These are phyloP conservation scores for Apostichopus parvimensis DNA, from an alignment of 35 echinoderm and acorn worm species.

Conservation along the genomic window DNA sequence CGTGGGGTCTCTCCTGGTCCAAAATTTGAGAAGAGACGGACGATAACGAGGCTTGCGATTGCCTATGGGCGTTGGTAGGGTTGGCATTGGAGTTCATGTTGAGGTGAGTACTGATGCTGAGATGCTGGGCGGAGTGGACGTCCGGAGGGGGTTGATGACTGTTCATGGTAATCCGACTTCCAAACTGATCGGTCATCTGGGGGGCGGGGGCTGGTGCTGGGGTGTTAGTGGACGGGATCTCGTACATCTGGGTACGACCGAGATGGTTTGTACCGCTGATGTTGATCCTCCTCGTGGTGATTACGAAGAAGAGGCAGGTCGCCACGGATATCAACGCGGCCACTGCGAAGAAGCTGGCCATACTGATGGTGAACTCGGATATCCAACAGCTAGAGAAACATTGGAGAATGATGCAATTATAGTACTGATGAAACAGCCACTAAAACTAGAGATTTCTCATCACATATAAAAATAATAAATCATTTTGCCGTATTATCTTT, in stretches of 20 bases:
- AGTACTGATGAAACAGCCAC: no score
- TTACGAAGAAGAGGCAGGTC: constrained; percentile 68
- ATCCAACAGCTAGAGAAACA: constrained; percentile 67
- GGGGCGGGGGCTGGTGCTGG: background rate
- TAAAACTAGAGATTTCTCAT: no score
- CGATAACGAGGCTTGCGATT: constrained; percentile 32
- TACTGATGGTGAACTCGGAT: constrained; percentile 78
- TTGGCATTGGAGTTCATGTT: constrained; percentile 51
- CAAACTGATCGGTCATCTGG: constrained; percentile 50
- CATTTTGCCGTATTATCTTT: background rate
- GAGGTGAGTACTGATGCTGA: constrained; percentile 5
- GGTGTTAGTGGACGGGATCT: constrained; percentile 38
- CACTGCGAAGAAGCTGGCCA: constrained; percentile 83
- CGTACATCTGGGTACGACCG: constrained; percentile 54
- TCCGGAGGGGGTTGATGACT: constrained; percentile 43
- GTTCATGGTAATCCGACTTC: constrained; percentile 57
- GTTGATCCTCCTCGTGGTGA: constrained; percentile 62
- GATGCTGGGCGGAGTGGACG: constrained; percentile 11
- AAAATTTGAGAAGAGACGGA: constrained; percentile 78
- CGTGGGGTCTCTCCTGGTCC: constrained; percentile 79
- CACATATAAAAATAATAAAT: no score
- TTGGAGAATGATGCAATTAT: background rate
- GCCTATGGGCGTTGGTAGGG: background rate
- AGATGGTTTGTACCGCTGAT: constrained; percentile 34
- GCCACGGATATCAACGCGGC: constrained; percentile 58